Base-by-base conservation (phyloP, 2,113 vertebrate genomes). In the Pygathrix nemaeus region DNA sequence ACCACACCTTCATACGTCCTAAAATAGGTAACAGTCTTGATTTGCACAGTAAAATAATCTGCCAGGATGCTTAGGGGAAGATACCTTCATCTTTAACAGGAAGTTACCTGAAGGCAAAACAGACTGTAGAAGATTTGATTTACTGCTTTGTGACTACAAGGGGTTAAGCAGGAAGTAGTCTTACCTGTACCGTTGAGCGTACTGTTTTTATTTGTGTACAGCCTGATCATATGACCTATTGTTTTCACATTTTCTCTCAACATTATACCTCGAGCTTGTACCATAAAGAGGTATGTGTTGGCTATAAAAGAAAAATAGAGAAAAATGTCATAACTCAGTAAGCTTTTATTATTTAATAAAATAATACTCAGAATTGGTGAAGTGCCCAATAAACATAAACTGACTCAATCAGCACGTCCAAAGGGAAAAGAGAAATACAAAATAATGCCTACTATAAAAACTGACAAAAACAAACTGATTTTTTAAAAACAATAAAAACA, bases 251-350 rank as follows among this genome's bases (percentile, higher is more conserved):
- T 99, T 98, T 99, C 99, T 98, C 98, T 99, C 98, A 99, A 97
- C 99, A 99, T 99, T 98, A 99, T 99, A 97, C 99, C 99, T 98
- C 99, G 99, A 97, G 99, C 99, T 99, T 99, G 99, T 96, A 99
- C 99, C 99, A 99, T 99, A 98, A 99, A 99, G 98, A 99, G 99
- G 98, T 99, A 99, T 0, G 99, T 99, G 98, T 99, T 99, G 98
- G 99, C 99, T 99, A 98, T 81, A 66, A 98, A 98, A 97, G n/a
- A 52, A 98, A 94, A 98, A 40, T 0, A 50, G 18, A 52, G 16
- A 81, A 27, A 8, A 89, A 78, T 66, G 32, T 76, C 64, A 88
- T 20, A 17, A 85, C 14, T 94, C 8, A 35, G 8, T 75, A 90
- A 70, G 38, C 18, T 52, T 61, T 93, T 85, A 30, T 93, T 90